Percentiles rank a stretch among this genome's conserved stretches.
Conservation (phyloP, 2,113 vertebrate genomes). For the Mesitornis unicolor region DNA sequence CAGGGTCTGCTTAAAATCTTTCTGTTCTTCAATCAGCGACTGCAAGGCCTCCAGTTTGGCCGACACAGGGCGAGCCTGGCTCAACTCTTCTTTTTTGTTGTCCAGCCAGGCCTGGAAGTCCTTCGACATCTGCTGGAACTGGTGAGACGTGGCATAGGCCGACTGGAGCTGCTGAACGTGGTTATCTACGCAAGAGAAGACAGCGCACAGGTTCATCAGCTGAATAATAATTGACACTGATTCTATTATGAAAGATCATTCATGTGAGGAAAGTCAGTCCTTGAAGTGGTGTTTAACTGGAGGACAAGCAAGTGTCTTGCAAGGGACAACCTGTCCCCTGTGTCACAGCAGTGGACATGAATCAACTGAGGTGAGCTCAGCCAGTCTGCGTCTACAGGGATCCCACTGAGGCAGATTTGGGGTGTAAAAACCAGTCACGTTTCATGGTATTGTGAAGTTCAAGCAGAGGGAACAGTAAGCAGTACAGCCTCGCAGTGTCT, state of each 20-base stretch:
- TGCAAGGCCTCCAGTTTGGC: slow-evolving; percentile 81
- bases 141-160: slow-evolving; percentile 88
- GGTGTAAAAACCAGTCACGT: neutral
- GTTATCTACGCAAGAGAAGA: slow-evolving; percentile 77
- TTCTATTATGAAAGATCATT: neutral
- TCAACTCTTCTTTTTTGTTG: slow-evolving; percentile 82
- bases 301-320: neutral
- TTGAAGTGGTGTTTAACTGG: neutral
- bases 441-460: neutral
- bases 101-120: slow-evolving; percentile 90
- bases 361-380: neutral
- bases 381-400: neutral
- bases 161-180: slow-evolving; percentile 88
- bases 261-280: neutral
- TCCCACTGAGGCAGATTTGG: neutral
- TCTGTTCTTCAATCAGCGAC: slow-evolving; percentile 81
- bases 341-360: neutral
- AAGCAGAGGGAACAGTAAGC: neutral
- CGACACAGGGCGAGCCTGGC: slow-evolving; percentile 74
- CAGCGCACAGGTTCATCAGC: neutral
- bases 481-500: neutral
- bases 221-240: neutral
- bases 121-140: slow-evolving; percentile 92
- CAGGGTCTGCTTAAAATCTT: slow-evolving; percentile 75
- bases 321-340: neutral